Conservation (phyloP, 2,113 vertebrate genomes). For the Hyperopisus bebe region DNA sequence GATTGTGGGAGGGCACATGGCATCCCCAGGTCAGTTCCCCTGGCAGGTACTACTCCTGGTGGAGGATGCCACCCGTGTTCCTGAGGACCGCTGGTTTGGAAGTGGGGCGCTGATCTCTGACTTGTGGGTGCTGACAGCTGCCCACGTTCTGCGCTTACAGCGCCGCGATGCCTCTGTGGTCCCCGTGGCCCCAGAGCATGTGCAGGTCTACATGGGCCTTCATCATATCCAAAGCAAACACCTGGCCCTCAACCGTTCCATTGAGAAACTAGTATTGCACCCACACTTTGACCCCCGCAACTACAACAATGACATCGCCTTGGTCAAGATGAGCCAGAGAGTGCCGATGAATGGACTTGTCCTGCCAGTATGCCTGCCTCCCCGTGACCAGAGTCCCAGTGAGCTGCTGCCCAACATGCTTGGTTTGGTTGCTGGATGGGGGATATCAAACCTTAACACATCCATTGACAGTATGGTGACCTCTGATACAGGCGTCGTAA, state of each 20-base stretch:
- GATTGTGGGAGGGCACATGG: constrained; percentile 77
- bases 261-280: constrained; percentile 75
- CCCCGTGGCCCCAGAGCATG: constrained; percentile 72
- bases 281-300: constrained; percentile 81
- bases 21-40: constrained; percentile 79
- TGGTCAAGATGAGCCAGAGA: constrained; percentile 71
- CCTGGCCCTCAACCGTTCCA: constrained; percentile 61
- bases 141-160: constrained; percentile 83
- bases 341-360: constrained; percentile 63
- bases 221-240: constrained; percentile 67
- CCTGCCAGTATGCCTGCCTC: constrained; percentile 80
- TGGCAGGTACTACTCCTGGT: constrained; percentile 92
- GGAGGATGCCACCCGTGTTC: constrained; percentile 80
- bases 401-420: constrained; percentile 68
- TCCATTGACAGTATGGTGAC: constrained; percentile 60
- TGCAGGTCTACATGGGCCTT: constrained; percentile 78
- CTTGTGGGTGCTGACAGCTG: constrained; percentile 85
- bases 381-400: constrained; percentile 46
- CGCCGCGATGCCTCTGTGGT: constrained; percentile 74
- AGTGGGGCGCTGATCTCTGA: constrained; percentile 83
- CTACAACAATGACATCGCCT: constrained; percentile 89
- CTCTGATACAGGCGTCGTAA: constrained; percentile 62
- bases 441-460: constrained; percentile 75
- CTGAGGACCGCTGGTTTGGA: constrained; percentile 87
- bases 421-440: constrained; percentile 92